These are phyloP conservation scores for Heterochromis multidens DNA, from an alignment of 2,113 vertebrate genomes.

Conservation along the genomic window DNA sequence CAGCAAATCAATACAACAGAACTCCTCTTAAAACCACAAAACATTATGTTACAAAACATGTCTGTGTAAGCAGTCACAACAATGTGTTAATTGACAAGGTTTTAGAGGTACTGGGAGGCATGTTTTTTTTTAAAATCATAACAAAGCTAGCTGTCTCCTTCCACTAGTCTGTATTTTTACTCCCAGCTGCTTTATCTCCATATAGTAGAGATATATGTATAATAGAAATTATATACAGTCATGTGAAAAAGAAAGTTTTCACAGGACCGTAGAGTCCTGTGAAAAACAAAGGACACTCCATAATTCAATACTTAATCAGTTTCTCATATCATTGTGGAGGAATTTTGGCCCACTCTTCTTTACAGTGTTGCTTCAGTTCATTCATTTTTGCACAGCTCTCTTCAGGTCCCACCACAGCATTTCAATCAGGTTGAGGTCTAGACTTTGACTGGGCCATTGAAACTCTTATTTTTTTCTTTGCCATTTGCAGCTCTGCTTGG, in stretches of 20 bases:
- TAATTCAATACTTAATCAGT: not conserved
- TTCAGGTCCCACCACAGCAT: not conserved
- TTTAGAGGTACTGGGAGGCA: not conserved
- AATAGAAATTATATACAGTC: not conserved
- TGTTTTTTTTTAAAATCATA: not conserved
- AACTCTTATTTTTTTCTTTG: not conserved
- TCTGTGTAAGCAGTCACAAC: no score
- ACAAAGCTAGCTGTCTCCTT: not conserved
- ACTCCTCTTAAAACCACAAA: no score
- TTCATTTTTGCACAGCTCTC: not conserved
- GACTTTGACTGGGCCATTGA: not conserved
- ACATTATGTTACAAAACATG: no score
- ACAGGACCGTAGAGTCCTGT: no score
- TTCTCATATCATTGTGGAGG: not conserved
- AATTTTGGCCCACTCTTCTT: not conserved
- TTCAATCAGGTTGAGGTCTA: not conserved
- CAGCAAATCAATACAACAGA: no score
- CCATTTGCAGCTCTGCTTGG: not conserved
- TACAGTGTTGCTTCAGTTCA: not conserved
- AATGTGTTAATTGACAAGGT: no score
- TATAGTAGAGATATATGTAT: no score
- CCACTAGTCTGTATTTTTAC: not conserved
- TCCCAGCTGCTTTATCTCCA: not conserved
- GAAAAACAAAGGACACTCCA: no score
- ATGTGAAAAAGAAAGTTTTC: no score